phyloP scores from a whole-genome alignment of 1,140 invertebrate genomes.

The Calephelis virginiensis region DNA sequence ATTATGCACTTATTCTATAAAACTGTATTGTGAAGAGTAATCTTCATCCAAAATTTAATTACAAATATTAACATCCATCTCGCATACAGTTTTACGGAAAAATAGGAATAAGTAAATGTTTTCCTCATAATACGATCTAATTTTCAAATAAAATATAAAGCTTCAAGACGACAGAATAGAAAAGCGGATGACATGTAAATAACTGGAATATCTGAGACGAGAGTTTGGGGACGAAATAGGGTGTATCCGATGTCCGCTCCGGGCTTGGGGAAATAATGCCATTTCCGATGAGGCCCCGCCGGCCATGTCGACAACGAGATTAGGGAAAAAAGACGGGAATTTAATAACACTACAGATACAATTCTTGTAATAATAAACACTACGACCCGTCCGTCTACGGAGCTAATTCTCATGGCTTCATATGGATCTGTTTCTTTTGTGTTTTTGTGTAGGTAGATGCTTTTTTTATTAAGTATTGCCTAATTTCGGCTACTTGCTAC shows the following conservation, averaged over 20 bases:
- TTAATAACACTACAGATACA: slow-evolving; percentile 67
- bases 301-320: slow-evolving; percentile 65
- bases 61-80: too few species aligned
- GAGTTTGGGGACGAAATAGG: slow-evolving; percentile 46
- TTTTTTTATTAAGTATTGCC: too few species aligned
- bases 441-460: too few species aligned
- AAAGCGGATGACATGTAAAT: slow-evolving; percentile 53
- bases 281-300: slow-evolving; percentile 71
- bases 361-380: slow-evolving; percentile 49
- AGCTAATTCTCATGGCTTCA: background rate
- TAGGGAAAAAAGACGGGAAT: slow-evolving; percentile 71
- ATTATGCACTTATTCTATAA: too few species aligned
- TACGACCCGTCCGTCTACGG: slow-evolving; percentile 13
- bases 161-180: slow-evolving; percentile 42
- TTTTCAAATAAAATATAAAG: slow-evolving; percentile 8
- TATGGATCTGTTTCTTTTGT: background rate
- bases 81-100: too few species aligned
- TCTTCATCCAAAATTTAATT: too few species aligned
- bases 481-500: too few species aligned
- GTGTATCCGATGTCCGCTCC: slow-evolving; percentile 68
- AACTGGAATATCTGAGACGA: slow-evolving; percentile 52
- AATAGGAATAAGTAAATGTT: background rate
- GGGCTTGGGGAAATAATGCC: slow-evolving; percentile 67
- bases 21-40: too few species aligned
- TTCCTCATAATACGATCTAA: background rate